Percentiles rank a stretch among this genome's conserved stretches.
phyloP scores from a whole-genome alignment of 2,113 vertebrate genomes.

The Gavialis gangeticus region DNA sequence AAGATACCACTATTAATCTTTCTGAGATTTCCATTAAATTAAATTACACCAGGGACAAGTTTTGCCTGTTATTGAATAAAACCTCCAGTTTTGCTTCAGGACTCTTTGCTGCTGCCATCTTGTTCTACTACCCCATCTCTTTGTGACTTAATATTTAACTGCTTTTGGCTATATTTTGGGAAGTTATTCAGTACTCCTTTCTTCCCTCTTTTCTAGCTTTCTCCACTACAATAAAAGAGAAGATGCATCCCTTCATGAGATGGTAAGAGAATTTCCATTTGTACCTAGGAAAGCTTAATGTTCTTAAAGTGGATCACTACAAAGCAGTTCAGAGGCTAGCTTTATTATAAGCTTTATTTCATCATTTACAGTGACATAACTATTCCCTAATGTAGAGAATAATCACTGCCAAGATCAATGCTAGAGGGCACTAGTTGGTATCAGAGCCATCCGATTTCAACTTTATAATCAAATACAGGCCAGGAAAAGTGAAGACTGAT shows the following conservation, averaged over 20 bases:
- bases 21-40: constrained; percentile 6
- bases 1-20: not conserved
- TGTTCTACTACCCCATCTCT: not conserved
- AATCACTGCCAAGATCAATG: constrained; percentile 22
- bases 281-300: not conserved
- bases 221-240: not conserved
- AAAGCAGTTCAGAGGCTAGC: constrained; percentile 14
- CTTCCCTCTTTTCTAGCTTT: not conserved
- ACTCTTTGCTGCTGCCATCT: not conserved
- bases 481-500: not conserved
- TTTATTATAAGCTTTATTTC: constrained; percentile 17
- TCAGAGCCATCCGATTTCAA: constrained; percentile 20
- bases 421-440: not conserved
- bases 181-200: not conserved
- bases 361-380: constrained; percentile 2
- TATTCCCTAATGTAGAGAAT: not conserved
- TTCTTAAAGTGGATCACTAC: not conserved
- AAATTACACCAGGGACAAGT: not conserved
- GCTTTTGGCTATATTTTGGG: not conserved
- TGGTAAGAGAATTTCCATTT: not conserved
- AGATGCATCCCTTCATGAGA: not conserved
- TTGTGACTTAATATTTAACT: not conserved
- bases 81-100: not conserved
- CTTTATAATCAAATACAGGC: not conserved
- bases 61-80: constrained; percentile 18